Evolutionary conservation across 2,113 vertebrate genomes (phyloP), one percentile per base, ranked within the genome.

Genomic region (Seriola aureovittata): DNA sequence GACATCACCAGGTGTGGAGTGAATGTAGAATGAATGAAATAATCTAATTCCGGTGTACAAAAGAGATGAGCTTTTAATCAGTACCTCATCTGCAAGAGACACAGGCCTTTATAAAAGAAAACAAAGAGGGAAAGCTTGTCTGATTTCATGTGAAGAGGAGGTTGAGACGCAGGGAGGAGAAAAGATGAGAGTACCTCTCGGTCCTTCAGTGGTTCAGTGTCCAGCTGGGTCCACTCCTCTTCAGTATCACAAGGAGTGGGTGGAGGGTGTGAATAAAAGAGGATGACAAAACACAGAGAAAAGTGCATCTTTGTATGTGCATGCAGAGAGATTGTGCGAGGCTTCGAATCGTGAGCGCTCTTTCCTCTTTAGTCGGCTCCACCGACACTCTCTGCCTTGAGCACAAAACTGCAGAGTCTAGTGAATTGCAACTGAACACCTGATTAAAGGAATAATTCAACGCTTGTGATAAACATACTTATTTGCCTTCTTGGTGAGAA

Each of bases 211-310:
- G 69, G 71, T 62, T 75, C 48, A 38, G 9, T 14, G 77, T 75
- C 80, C 88, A 79, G 90, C 85, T 89, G 85, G 59, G 81, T 80
- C 78, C 76, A 54, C 75, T 81, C 71, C 68, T 82, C 75, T 81
- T 57, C 64, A 36, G 11, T 40, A 70, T 75, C 54, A 76, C 23
- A 34, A 42, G 16, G 29, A 63, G 84, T 64, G 55, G 63, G 81
- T 29, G 82, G 78, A 66, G 21, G 79, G 44, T 13, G 8, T 23
- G 63, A 48, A 81, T 12, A 64, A 58, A 58, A 55, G 40, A 16
- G 17, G 68, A 82, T 63, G 75, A 75, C 63, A 83, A 29, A 21
- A 78, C 58, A 78, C 66, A 82, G 50, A 67, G 54, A n/a, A 23
- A 64, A 64, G 65, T 54, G 62, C 14, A 42, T 44, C 21, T 72